Conservation (phyloP, 2,113 vertebrate genomes). For the Ageneiosus marmoratus region DNA sequence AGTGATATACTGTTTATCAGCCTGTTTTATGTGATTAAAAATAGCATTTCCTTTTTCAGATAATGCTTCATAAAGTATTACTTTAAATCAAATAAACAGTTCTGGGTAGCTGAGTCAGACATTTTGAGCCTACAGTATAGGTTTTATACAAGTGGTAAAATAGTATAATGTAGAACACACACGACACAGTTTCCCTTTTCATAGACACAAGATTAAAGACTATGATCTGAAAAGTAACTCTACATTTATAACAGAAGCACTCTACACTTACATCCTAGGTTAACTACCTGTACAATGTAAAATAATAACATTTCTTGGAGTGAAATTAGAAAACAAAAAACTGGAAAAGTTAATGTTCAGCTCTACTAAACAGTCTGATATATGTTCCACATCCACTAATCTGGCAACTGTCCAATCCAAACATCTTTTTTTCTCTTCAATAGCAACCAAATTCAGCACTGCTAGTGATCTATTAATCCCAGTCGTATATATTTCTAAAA, state of each 20-base stretch:
- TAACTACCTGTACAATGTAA: not conserved
- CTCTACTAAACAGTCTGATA: not conserved
- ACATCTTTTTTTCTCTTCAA: conserved; percentile 8
- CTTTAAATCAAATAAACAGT: not conserved
- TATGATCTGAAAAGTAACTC: not conserved
- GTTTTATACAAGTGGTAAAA: not conserved
- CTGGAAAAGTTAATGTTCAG: not conserved
- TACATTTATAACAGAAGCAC: not conserved
- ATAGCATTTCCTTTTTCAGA: not conserved
- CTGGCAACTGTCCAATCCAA: conserved; percentile 36
- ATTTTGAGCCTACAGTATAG: not conserved
- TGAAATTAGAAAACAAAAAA: not conserved
- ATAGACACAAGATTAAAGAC: not conserved
- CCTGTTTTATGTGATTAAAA: not conserved
- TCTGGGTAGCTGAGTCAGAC: not conserved
- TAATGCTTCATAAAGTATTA: not conserved
- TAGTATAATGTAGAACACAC: not conserved
- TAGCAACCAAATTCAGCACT: conserved; percentile 12
- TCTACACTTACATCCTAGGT: not conserved
- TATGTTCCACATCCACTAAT: not conserved
- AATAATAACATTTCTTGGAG: not conserved
- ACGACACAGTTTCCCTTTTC: not conserved
- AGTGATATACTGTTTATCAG: not conserved
- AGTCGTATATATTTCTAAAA: conserved; percentile 9
- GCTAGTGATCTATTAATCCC: conserved; percentile 28